Evolutionary conservation across 2,113 vertebrate genomes (phyloP).

Genomic region (Sapajus apella): DNA sequence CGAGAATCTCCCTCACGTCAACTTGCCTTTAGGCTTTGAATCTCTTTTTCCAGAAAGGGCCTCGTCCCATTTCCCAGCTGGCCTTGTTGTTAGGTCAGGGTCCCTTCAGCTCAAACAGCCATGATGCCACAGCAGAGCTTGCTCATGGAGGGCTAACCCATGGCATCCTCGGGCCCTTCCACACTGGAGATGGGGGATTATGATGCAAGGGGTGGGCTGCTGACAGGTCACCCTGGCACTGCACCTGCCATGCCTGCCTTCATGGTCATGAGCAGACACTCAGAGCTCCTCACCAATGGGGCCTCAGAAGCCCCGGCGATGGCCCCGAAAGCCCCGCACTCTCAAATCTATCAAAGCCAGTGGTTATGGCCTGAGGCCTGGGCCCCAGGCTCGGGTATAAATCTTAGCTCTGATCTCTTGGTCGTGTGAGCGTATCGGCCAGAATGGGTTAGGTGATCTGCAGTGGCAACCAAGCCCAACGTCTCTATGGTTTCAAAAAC

Average conservation of each 20-base stretch:
- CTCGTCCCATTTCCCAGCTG: neutral
- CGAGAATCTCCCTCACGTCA: too few species aligned
- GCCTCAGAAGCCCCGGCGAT: neutral
- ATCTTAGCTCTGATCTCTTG: neutral
- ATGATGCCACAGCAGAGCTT: rapidly evolving
- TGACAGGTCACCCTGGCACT: neutral
- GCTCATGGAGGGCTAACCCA: rapidly evolving
- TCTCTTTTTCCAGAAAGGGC: neutral
- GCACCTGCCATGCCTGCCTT: neutral
- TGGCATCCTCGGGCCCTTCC: neutral
- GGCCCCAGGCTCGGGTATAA: neutral
- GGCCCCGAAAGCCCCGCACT: neutral
- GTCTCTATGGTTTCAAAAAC: rapidly evolving
- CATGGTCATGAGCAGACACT: neutral
- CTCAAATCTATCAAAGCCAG: too few species aligned
- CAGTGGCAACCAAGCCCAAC: neutral
- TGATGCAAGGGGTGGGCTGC: rapidly evolving
- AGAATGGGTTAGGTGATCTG: neutral
- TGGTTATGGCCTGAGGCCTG: too few species aligned
- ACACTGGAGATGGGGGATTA: neutral
- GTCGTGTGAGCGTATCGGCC: rapidly evolving
- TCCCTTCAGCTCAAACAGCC: neutral
- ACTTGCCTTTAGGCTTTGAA: neutral
- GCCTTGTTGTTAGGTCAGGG: neutral
- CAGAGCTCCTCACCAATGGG: neutral